These are phyloP conservation scores for Frankliniella intonsa DNA, from an alignment of 2,888 invertebrate genomes.

Conservation along the genomic window DNA sequence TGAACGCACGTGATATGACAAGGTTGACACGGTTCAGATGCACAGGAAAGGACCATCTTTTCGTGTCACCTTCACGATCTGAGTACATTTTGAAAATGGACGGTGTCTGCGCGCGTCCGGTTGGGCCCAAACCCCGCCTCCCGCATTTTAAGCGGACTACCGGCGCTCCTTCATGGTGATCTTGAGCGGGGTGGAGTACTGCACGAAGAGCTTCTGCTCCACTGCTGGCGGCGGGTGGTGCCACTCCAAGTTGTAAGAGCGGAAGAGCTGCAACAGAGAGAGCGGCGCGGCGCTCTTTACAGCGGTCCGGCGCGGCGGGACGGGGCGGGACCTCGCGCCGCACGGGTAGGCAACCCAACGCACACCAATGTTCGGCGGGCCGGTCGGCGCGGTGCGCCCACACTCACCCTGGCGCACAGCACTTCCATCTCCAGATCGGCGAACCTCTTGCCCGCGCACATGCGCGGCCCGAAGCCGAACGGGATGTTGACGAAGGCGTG, in stretches of 20 bases:
- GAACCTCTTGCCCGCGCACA: slow-evolving; percentile 80
- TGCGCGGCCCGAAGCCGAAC: slow-evolving; percentile 75
- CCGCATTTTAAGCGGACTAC: no score
- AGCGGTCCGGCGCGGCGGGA: no score
- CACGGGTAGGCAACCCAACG: neutral
- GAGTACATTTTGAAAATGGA: no score
- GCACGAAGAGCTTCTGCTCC: neutral
- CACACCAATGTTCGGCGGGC: neutral
- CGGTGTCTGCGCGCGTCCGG: no score
- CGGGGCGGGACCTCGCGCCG: neutral
- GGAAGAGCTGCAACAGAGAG: slow-evolving; percentile 58
- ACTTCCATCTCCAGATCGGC: slow-evolving; percentile 89
- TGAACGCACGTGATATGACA: no score
- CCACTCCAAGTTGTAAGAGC: slow-evolving; percentile 72
- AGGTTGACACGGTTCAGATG: no score
- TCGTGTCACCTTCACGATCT: no score
- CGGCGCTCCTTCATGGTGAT: neutral
- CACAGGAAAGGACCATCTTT: no score
- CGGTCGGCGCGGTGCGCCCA: neutral
- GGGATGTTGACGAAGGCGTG: slow-evolving; percentile 48
- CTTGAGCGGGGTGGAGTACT: neutral
- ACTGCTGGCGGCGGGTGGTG: slow-evolving; percentile 66
- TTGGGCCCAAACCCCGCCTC: no score
- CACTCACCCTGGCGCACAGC: slow-evolving; percentile 67
- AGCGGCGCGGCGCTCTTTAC: slow-evolving; percentile 30